Evolutionary conservation across 2,113 vertebrate species (phyloP).

Genomic region (Stigmatopora nigra): DNA sequence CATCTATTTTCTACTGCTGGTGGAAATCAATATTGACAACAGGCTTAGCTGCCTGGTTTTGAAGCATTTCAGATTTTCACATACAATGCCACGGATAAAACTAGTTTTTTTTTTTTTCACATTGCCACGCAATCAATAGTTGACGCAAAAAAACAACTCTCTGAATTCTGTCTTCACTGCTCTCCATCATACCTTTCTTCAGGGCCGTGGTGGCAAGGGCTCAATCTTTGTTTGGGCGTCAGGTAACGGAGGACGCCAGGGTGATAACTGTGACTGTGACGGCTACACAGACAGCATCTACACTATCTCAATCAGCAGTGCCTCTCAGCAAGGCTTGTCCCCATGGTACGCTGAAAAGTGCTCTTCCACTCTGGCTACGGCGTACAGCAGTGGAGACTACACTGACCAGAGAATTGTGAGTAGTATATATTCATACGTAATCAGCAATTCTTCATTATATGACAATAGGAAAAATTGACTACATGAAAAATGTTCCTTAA

Average conservation of each 20-base stretch:
- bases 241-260: slow-evolving; percentile 92
- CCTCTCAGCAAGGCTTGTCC: slow-evolving; percentile 93
- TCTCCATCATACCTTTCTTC: slow-evolving; percentile 18
- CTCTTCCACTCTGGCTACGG: slow-evolving; percentile 93
- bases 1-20: slow-evolving; percentile 7
- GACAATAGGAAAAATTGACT: no score
- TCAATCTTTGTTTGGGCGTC: slow-evolving; percentile 99
- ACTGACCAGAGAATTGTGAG: slow-evolving; percentile 96
- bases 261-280: slow-evolving; percentile 96
- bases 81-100: not conserved
- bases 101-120: not conserved
- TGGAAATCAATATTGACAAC: slow-evolving; percentile 20
- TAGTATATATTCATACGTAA: slow-evolving; percentile 9
- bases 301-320: slow-evolving; percentile 96
- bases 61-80: not conserved
- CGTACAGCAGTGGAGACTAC: slow-evolving; percentile 98
- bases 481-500: not conserved
- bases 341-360: slow-evolving; percentile 99
- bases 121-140: not conserved
- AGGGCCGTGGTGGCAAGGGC: slow-evolving; percentile 93
- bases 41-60: not conserved
- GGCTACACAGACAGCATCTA: slow-evolving; percentile 98
- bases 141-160: not conserved
- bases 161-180: not conserved
- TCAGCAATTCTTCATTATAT: not conserved